phyloP scores from a whole-genome alignment of 2,113 vertebrate species.

The Scomber colias region DNA sequence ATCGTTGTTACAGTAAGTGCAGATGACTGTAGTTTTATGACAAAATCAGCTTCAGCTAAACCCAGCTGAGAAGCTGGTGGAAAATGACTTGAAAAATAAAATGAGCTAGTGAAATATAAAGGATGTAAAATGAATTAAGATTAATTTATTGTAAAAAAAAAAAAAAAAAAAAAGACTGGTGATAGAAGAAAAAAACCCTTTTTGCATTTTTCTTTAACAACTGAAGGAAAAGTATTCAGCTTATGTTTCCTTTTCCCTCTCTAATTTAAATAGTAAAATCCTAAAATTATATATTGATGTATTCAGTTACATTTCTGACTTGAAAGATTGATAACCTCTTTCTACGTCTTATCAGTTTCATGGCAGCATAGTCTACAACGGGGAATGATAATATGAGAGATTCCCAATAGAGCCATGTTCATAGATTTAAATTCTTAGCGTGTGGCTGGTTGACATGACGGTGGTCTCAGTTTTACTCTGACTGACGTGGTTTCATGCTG shows the following conservation, averaged over 20 bases:
- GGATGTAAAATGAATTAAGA: too few species aligned
- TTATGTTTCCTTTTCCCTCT: background rate
- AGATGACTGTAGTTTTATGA: too few species aligned
- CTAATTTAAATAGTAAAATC: conserved; percentile 7
- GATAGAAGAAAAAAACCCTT: too few species aligned
- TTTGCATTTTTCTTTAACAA: too few species aligned
- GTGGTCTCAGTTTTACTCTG: conserved; percentile 39
- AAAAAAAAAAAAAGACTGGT: too few species aligned
- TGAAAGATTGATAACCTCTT: background rate
- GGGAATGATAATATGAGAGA: conserved; percentile 12
- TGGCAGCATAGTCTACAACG: background rate
- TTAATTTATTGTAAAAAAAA: too few species aligned
- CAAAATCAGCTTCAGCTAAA: too few species aligned
- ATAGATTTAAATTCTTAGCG: conserved; percentile 47
- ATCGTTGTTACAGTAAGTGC: too few species aligned
- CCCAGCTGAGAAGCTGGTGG: too few species aligned
- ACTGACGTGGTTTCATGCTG: conserved; percentile 46
- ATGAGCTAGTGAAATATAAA: too few species aligned
- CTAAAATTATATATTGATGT: background rate
- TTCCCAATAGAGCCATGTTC: conserved; percentile 13
- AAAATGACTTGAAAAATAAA: too few species aligned
- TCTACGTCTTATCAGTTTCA: background rate
- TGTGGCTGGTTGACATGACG: conserved; percentile 52
- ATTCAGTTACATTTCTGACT: background rate
- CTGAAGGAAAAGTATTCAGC: background rate